Base-by-base conservation (phyloP, 2,113 vertebrate species). In the Spea multiplicata region DNA sequence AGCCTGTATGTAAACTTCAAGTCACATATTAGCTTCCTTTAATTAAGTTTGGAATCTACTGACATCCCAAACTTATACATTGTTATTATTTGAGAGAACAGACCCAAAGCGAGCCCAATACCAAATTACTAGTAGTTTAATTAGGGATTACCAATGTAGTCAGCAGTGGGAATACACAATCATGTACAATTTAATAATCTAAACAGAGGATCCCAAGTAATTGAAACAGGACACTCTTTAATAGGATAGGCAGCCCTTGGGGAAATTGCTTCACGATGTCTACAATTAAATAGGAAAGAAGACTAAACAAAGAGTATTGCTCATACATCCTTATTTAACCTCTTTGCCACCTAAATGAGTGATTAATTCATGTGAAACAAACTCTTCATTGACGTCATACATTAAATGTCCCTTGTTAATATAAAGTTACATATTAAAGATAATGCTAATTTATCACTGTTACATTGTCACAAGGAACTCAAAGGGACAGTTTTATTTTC, bases 231-330 rank as follows among this genome's bases (percentile, higher is more conserved):
- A 66, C 49, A 66, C 61, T 64, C 64, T 64, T 64, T 67, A 67
- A 75, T 52, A 52, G 52, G 46, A 50, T 65, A 48, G 47, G n/a
- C 47, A 17, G 46, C 12, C 46, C 57, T 13, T 5, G 65, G 67
- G 76, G 46, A 71, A 78, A 71, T 78, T 50, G 68, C 46, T 78
- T 71, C 76, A 78, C 30, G 76, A 78, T 78, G 69, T 78, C 69
- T 66, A n/a, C 76, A 78, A 78, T 78, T 78, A 66, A 65, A 72
- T 66, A 65, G 49, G 76, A 55, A 59, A 72, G 59, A 64, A 78
- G 76, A 78, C 76, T 78, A 72, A 78, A 78, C 76, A 78, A 72
- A 78, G 30, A 61, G 44, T 16, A 65, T 30, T 5, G 5, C 47
- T 71, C 57, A 64, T 78, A 52, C 59, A 71, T 71, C 61, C 44